Base-by-base conservation (phyloP, 2,888 invertebrate species). In the Invenusta paracnida region DNA sequence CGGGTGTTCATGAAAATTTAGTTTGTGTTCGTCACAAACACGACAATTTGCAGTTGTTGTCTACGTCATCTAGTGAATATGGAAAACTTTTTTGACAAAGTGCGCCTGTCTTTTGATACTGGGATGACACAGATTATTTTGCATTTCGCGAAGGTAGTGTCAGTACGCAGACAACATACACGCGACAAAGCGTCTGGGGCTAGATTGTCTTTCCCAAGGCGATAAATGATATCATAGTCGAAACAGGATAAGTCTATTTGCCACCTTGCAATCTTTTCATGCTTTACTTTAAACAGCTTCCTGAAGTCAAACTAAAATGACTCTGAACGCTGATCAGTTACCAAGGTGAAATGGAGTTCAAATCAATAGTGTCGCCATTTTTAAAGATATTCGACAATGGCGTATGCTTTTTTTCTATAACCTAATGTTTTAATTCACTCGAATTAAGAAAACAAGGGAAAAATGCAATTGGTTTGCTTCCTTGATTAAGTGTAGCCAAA, bases 51-150 rank as follows among this genome's bases (percentile, higher is more conserved):
- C 48, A 11, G 48, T 48, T 48, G 48, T 48, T 48, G 48, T 48
- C 48, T 48, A 48, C 48, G 48, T 48, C 48, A 48, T 48, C 48
- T 48, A 48, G 48, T 48, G 48, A 86, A 48, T 48, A 48, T 48
- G 48, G 48, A 5, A 48, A 48, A 17, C 17, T 48, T 48, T 48
- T 48, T 48, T 48, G 48, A 48, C 48, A 48, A 48, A 48, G 48
- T n/a, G n/a, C n/a, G n/a, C n/a, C n/a, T n/a, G n/a, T n/a, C n/a
- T n/a, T n/a, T n/a, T n/a, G n/a, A n/a, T 81, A 0, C 87, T 86
- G 13, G 87, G 88, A 73, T 88, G 88, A 82, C 88, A 88, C 0
- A 87, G 85, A 17, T 0, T 17, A 17, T 87, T 48, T 66, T 88
- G 88, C 0, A 88, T 31, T 84, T 81, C 0, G 31, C 85, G n/a